A percentile compares a stretch with the other conserved stretches of the same genome.
Conservation (phyloP, 53 echinoderm and acorn worm species). For the Henricia sp. region DNA sequence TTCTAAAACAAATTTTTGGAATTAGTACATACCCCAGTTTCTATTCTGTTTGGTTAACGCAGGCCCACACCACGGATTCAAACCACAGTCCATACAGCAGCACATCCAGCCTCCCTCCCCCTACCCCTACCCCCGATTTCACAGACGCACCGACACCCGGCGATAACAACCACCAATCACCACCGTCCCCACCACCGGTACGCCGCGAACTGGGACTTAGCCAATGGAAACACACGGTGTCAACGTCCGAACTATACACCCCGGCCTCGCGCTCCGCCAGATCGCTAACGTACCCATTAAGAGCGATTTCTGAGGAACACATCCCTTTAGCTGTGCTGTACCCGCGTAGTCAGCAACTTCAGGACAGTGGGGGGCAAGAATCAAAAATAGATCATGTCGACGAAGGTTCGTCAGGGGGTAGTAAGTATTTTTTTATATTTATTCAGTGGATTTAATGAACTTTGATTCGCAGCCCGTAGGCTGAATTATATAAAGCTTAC, state of each 20-base stretch:
- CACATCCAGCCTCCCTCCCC: constrained; percentile 6
- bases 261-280: not conserved
- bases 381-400: not conserved
- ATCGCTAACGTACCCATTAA: constrained; percentile 21
- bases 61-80: constrained; percentile 9
- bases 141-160: not conserved
- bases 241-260: constrained; percentile 40
- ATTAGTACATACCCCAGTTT: too few relatives aligned
- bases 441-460: too few relatives aligned
- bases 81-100: constrained; percentile 39
- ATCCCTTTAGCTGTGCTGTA: constrained; percentile 37
- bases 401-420: not conserved
- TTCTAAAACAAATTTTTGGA: too few relatives aligned
- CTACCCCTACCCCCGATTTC: not conserved
- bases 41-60: not conserved
- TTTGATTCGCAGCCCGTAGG: too few relatives aligned
- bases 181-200: not conserved
- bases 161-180: not conserved
- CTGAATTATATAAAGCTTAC: too few relatives aligned
- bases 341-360: not conserved
- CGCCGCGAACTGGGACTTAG: too few relatives aligned
- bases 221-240: constrained; percentile 15
- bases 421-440: constrained; percentile 6
- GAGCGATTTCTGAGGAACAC: constrained; percentile 60
- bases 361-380: not conserved